These are phyloP conservation scores for Drosophila villosipedis DNA, from an alignment of 2,888 invertebrate species.

Conservation along the genomic window DNA sequence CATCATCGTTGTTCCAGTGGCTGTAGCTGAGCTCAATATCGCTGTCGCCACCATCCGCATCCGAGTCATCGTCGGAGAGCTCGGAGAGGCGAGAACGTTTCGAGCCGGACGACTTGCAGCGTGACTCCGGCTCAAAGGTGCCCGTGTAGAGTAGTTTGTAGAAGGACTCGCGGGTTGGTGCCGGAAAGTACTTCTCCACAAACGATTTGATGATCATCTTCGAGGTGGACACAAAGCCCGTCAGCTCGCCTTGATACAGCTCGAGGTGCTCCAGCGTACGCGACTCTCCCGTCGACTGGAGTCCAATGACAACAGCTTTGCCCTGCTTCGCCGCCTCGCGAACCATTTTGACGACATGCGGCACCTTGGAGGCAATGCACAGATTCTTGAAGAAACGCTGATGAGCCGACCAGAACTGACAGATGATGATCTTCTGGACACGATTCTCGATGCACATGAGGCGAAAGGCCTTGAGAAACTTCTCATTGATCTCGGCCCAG, in stretches of 20 bases:
- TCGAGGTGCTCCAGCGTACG: constrained; percentile 98
- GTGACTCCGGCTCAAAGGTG: constrained; percentile 49
- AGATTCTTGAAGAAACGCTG: constrained; percentile 99
- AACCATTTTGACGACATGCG: constrained; percentile 91
- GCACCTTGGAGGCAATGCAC: constrained; percentile 98
- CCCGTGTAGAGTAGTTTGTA: constrained; percentile 87
- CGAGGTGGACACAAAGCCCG: constrained; percentile 98
- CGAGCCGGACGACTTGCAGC: constrained; percentile 11
- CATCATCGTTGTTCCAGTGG: constrained; percentile 34
- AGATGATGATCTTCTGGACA: constrained; percentile 99
- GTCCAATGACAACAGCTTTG: constrained; percentile 99
- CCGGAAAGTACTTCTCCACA: constrained; percentile 99
- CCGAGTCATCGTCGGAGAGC: constrained; percentile 62
- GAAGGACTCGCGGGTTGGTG: constrained; percentile 94
- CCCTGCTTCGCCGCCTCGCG: constrained; percentile 95
- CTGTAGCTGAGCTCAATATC: constrained; percentile 26
- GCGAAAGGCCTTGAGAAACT: constrained; percentile 97
- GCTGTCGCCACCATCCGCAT: constrained; percentile 85
- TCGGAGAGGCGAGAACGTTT: constrained; percentile 46
- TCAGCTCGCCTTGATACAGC: constrained; percentile 97
- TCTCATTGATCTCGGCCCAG: constrained; percentile 98
- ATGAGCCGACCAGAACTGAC: constrained; percentile 99
- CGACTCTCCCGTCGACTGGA: constrained; percentile 99
- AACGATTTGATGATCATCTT: constrained; percentile 95
- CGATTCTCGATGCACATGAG: constrained; percentile 96